Base-by-base conservation (phyloP, 2,113 vertebrate genomes). In the Naja naja region DNA sequence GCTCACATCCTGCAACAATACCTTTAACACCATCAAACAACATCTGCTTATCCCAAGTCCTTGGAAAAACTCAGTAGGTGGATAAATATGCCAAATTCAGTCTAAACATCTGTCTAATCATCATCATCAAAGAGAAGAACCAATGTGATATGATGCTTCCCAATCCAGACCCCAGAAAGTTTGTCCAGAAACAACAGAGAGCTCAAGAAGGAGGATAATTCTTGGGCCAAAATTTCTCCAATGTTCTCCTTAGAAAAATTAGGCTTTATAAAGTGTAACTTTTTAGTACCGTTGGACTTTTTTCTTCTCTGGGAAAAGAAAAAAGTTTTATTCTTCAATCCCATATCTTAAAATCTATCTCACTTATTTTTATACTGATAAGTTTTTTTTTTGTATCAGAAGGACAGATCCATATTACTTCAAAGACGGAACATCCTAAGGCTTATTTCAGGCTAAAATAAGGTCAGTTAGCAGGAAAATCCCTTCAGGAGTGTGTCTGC, bases 371-470 rank as follows among this genome's bases (percentile, higher is more conserved):
- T 91, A 89, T n/a, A 14, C 53, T 60, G 10, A 53, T 43, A 69
- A 93, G 43, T 39, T 92, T 0, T 69, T 94, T 58, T 58, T 49
- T 89, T 18, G 3, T 43, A 88, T 95, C 91, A 0, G 92, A 94
- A 95, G 54, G 9, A 18, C 3, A 93, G 60, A 94, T 52, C 39
- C 47, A 2, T 47, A 81, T 25, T 27, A 93, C 92, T 94, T 94
- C 12, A n/a, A 0, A 1, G 90, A 93, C 93, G 12, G 93, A 92
- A 89, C 92, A 14, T 91, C 89, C 93, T 89, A 0, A 0, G 88
- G 90, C 93, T 89, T 96, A 96, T 93, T 45, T 94, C 43, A 85
- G 85, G 52, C 74, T 22, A 86, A 85, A 90, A 91, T 92, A 90
- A 81, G 91, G 52, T 90, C 53, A 30, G n/a, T 88, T 69, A 88